Conservation (phyloP, 2,797 vertebrate species). For the Pseudochirops cupreus region DNA sequence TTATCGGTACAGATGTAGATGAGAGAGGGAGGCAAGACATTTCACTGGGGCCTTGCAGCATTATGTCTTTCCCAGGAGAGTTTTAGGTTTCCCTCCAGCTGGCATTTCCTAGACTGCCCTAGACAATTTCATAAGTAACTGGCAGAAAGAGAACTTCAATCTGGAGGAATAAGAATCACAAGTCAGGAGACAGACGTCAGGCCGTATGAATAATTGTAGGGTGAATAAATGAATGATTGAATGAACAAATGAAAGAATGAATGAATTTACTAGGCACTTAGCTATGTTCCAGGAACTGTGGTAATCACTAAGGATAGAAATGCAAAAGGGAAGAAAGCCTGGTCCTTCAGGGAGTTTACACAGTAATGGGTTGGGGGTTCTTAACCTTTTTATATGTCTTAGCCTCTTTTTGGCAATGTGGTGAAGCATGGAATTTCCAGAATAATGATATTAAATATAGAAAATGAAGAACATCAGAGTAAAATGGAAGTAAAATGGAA, state of each 20-base stretch:
- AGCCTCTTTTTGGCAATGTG: neutral
- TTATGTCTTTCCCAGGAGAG: slow-evolving; percentile 26
- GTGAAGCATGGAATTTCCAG: neutral
- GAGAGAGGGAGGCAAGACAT: slow-evolving; percentile 49
- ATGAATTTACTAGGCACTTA: neutral
- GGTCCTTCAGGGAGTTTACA: neutral
- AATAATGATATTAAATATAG: neutral
- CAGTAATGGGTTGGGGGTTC: neutral
- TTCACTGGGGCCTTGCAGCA: slow-evolving; percentile 40
- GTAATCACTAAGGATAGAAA: neutral
- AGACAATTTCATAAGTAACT: neutral
- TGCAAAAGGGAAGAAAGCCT: neutral
- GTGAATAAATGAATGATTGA: neutral
- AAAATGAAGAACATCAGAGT: neutral
- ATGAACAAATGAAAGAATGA: neutral
- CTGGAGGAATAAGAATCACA: neutral
- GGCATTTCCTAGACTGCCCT: slow-evolving; percentile 37
- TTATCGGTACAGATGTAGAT: slow-evolving; percentile 53
- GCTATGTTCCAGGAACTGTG: neutral
- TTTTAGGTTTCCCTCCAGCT: slow-evolving; percentile 39
- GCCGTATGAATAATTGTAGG: neutral
- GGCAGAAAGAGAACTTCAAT: neutral
- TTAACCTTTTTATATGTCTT: neutral
- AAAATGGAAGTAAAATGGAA: neutral
- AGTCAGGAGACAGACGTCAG: neutral